Evolutionary conservation across 2,888 invertebrate species (phyloP).

Genomic region (Platypus cylindrus): DNA sequence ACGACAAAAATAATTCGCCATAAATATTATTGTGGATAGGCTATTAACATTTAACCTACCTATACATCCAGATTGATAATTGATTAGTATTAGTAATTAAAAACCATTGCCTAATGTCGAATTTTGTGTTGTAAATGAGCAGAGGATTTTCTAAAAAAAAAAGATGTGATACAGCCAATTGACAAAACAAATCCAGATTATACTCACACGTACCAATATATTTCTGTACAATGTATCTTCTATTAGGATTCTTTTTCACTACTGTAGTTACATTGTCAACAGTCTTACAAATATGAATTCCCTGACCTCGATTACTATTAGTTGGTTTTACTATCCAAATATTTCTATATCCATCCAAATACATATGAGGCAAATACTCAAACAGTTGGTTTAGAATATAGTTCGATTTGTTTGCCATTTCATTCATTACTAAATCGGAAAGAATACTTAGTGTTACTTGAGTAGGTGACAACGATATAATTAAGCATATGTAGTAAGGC

Average conservation of each 20-base stretch:
- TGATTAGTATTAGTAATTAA: conserved; percentile 66
- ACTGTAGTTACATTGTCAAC: conserved; percentile 57
- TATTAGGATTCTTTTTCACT: conserved; percentile 41
- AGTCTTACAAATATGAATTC: conserved; percentile 67
- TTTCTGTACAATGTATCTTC: conserved; percentile 74
- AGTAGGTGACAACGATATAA: too few relatives aligned
- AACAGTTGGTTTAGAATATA: conserved; percentile 46
- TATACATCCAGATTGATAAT: conserved; percentile 77
- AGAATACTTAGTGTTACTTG: too few relatives aligned
- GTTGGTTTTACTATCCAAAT: conserved; percentile 87
- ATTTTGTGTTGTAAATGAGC: conserved; percentile 73
- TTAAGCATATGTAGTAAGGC: too few relatives aligned
- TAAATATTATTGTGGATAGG: conserved; percentile 1
- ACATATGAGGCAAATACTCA: conserved; percentile 47
- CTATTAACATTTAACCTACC: conserved; percentile 31
- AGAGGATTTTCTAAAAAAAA: conserved; percentile 47
- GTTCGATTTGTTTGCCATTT: conserved; percentile 36
- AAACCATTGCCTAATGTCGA: conserved; percentile 86
- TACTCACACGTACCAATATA: conserved; percentile 56
- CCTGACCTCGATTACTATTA: conserved; percentile 68
- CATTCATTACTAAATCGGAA: conserved; percentile 7
- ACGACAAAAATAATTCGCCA: not conserved
- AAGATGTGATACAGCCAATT: not conserved
- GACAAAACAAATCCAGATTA: not conserved
- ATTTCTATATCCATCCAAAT: conserved; percentile 68